phyloP scores from a whole-genome alignment of 2,797 vertebrate species.

The Cirrhinus molitorella region DNA sequence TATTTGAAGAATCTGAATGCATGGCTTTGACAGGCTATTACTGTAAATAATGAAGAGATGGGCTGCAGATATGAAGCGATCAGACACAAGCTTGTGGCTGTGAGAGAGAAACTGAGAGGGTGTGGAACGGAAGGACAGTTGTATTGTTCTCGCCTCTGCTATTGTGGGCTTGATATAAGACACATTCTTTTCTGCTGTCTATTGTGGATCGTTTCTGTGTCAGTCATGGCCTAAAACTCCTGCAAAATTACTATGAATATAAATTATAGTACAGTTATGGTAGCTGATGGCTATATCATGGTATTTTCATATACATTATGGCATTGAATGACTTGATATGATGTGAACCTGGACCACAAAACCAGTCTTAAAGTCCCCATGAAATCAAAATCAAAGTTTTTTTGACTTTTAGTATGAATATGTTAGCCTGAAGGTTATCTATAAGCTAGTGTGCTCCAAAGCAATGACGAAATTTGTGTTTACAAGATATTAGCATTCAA shows the following conservation, averaged over 20 bases:
- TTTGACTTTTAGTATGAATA: too few relatives aligned
- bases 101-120: constrained; percentile 41
- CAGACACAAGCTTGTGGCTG: constrained; percentile 34
- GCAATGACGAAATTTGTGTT: too few relatives aligned
- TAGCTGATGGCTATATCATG: neutral
- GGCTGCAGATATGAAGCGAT: constrained; percentile 26
- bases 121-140: constrained; percentile 18
- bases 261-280: neutral
- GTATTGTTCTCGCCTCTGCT: constrained; percentile 9
- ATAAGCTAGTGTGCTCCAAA: too few relatives aligned
- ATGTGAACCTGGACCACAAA: too few relatives aligned
- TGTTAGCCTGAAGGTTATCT: too few relatives aligned
- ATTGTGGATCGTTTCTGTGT: neutral
- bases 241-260: neutral
- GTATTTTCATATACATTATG: neutral
- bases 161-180: constrained; percentile 11
- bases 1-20: constrained; percentile 84
- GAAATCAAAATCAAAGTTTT: too few relatives aligned
- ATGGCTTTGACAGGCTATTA: constrained; percentile 87
- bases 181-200: neutral
- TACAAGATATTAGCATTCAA: too few relatives aligned
- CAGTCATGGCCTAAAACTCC: constrained; percentile 1
- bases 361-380: too few relatives aligned
- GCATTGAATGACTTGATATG: neutral
- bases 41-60: constrained; percentile 81